Evolutionary conservation across 2,797 vertebrate species (phyloP).

Genomic region (Morus bassanus): DNA sequence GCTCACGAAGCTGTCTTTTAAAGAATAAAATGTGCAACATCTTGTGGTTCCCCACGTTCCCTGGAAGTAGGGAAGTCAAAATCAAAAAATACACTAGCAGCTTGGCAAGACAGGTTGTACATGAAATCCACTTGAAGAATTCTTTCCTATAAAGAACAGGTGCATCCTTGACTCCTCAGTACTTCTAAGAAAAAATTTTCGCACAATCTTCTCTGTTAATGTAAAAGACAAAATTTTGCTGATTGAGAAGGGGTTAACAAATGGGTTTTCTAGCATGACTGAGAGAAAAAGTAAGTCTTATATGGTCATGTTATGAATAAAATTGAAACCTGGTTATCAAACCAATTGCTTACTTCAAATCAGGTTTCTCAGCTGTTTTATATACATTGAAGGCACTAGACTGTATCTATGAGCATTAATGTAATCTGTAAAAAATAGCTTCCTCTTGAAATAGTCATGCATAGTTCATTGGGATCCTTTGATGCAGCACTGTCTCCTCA

Average conservation of each 20-base stretch:
- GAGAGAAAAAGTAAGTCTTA: background rate
- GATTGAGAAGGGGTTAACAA: background rate
- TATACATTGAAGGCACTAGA: background rate
- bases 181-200: background rate
- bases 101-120: background rate
- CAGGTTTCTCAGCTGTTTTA: background rate
- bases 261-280: background rate
- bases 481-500: background rate
- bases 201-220: background rate
- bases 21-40: background rate
- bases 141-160: background rate
- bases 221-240: background rate
- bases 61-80: background rate
- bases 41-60: background rate
- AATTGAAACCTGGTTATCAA: background rate
- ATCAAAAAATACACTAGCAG: background rate
- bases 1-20: background rate
- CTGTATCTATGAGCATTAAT: background rate
- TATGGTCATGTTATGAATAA: background rate
- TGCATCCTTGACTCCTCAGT: background rate
- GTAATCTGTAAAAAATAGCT: background rate
- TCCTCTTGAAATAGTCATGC: slow-evolving; percentile 18
- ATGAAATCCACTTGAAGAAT: background rate
- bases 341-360: background rate
- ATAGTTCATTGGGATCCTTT: background rate